Base-by-base conservation (phyloP, 2,113 vertebrate species). In the Hippotragus niger region DNA sequence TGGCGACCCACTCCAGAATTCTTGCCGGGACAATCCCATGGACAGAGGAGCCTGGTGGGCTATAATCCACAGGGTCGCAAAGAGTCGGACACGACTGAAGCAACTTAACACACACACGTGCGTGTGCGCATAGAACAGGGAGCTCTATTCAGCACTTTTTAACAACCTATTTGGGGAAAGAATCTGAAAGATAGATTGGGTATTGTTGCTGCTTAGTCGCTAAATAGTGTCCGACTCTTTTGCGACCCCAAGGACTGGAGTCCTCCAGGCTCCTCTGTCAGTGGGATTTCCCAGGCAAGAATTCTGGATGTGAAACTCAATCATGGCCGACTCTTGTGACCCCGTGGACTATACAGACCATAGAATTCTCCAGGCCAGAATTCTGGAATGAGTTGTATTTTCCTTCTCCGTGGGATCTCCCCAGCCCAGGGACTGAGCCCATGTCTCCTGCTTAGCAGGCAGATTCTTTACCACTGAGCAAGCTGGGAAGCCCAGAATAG, bases 61-160 rank as follows among this genome's bases (percentile, higher is more conserved):
- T 71, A 23, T 11, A 71, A 21, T 6, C 67, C 19, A 12, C 19
- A 12, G n/a, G 5, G 67, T 6, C n/a, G 23, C 67, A 71, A 23
- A 71, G 19, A 23, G n/a, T 40, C 5, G 3, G 62, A n/a, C 62
- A 6, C 5, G 2, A 6, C 67, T 23, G n/a, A 36, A 71, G 67
- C 67, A 3, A 12, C 64, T 23, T 6, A 6, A 10, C 67, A 23
- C n/a, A 11, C n/a, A 12, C 3, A 1, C n/a, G 3, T 0, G 67
- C n/a, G 0, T 23, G n/a, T 21, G 1, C 0, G 1, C n/a, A 0
- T 0, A 40, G 19, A 19, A 6, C 67, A 36, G 67, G 19, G 67
- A 36, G 11, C 5, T 11, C 67, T 40, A 0, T 10, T 36, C 17
- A 10, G 0, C 33, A 23, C 64, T 71, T 36, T 23, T 11, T 23